Percentiles rank a stretch among this genome's conserved stretches.
Evolutionary conservation across 2,888 invertebrate genomes (phyloP).

Genomic region (Cistogaster globosa): DNA sequence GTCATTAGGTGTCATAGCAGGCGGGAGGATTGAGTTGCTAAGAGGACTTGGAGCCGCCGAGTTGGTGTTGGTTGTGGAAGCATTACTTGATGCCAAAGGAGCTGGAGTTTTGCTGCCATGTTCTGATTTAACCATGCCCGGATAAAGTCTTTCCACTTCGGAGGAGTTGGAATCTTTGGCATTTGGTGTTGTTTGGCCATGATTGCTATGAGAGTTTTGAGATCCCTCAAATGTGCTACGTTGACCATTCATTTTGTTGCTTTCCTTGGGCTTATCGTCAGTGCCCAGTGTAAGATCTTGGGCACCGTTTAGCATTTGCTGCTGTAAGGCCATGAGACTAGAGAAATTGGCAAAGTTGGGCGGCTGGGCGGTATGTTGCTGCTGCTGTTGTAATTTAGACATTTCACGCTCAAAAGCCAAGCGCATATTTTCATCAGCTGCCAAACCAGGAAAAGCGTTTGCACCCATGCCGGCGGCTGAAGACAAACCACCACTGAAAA

Average conservation of each 20-base stretch:
- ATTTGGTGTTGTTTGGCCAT: constrained; percentile 64
- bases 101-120: constrained; percentile 84
- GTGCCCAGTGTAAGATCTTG: constrained; percentile 92
- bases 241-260: constrained; percentile 83
- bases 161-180: constrained; percentile 84
- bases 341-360: constrained; percentile 85
- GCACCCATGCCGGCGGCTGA: constrained; percentile 75
- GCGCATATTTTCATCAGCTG: constrained; percentile 93
- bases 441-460: constrained; percentile 79
- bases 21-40: constrained; percentile 93
- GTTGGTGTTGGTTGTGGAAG: constrained; percentile 83
- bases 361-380: constrained; percentile 84
- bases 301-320: constrained; percentile 87
- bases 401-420: constrained; percentile 95
- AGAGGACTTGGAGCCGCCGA: constrained; percentile 93
- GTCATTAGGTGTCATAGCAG: constrained; percentile 91
- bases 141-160: constrained; percentile 77
- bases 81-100: constrained; percentile 74
- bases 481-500: constrained; percentile 87
- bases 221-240: constrained; percentile 78
- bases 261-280: constrained; percentile 81
- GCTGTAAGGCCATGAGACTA: constrained; percentile 90
- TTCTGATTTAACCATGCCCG: constrained; percentile 61
- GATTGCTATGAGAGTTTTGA: constrained; percentile 66
- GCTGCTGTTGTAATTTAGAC: constrained; percentile 90